Evolutionary conservation across 1,140 invertebrate species (phyloP), one percentile per base, ranked within the genome.

Genomic region (Coenobita brevimanus): DNA sequence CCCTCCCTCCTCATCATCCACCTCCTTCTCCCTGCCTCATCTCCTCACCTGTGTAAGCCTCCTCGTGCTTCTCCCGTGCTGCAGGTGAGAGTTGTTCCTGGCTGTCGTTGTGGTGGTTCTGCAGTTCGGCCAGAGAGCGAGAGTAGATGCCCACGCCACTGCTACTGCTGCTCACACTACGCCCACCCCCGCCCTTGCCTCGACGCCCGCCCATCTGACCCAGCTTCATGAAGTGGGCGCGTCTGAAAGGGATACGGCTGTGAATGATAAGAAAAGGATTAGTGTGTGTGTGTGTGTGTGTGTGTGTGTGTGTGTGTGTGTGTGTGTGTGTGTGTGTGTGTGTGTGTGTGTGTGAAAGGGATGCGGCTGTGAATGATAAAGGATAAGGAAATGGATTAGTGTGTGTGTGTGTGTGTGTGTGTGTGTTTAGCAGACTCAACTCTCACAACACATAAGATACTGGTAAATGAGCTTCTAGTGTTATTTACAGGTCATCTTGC

Each of bases 51-150:
- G 85, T 69, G 50, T 90, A 89, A 27, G 89, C 89, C 46, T 90
- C 89, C 17, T 89, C 82, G 8, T 90, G 86, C 43, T 90, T 90
- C 33, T 76, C 82, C 27, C 78, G 41, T 0, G 89, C 87, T 1
- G 88, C 75, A 33, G 89, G 89, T 0, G 89, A 90, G 3, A 90
- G 83, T 36, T 90, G 84, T 57, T 90, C 87, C 33, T 86, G 82
- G n/a, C 88, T 89, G 81, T 84, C 81, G 43, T 89, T 82, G 15
- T 54, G 71, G 67, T 88, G 87, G 33, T 84, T 90, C 76, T 90
- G 82, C 2, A 84, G 33, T 33, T 89, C 85, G 1, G 85, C 85
- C 30, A 87, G 46, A 0, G 85, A 87, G 13, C 85, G 41, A 21
- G 76, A 62, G 33, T 84, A 81, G 0, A 73, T 82, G 13, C 57